These are phyloP conservation scores for Oophaga pumilio DNA, from an alignment of 2,113 vertebrate species.

Conservation along the genomic window DNA sequence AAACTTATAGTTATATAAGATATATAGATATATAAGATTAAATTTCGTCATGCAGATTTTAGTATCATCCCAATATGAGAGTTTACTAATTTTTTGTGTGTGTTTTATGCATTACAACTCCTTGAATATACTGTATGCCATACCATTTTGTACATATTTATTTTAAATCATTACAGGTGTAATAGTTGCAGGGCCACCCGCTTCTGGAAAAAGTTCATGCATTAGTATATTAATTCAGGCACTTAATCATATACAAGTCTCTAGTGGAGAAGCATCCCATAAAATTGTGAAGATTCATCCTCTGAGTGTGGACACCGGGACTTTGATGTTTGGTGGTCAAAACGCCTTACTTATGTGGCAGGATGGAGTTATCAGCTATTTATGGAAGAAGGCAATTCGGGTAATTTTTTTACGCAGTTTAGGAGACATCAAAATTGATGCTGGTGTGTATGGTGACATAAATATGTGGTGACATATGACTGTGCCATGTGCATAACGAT, in stretches of 20 bases:
- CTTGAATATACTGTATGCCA: not conserved
- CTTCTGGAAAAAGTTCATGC: constrained; percentile 57
- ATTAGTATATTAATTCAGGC: constrained; percentile 49
- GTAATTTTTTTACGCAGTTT: not conserved
- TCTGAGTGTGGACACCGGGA: constrained; percentile 41
- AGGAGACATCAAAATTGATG: not conserved
- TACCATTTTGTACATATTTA: not conserved
- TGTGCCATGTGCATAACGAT: not conserved
- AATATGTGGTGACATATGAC: not conserved
- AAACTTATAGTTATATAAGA: too few relatives aligned
- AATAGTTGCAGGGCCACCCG: constrained; percentile 56
- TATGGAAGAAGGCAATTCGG: constrained; percentile 55
- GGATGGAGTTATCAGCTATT: constrained; percentile 52
- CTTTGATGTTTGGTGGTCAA: constrained; percentile 51
- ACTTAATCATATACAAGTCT: constrained; percentile 41
- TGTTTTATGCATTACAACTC: not conserved
- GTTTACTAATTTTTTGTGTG: not conserved
- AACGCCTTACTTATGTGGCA: constrained; percentile 40
- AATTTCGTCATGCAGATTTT: too few relatives aligned
- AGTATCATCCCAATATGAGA: not conserved
- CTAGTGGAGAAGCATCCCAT: constrained; percentile 16
- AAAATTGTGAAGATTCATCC: constrained; percentile 57
- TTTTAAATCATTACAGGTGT: constrained; percentile 36
- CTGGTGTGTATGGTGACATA: not conserved
- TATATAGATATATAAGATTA: too few relatives aligned